These are phyloP conservation scores for Elephas maximus DNA, from an alignment of 2,113 vertebrate genomes.

Conservation along the genomic window DNA sequence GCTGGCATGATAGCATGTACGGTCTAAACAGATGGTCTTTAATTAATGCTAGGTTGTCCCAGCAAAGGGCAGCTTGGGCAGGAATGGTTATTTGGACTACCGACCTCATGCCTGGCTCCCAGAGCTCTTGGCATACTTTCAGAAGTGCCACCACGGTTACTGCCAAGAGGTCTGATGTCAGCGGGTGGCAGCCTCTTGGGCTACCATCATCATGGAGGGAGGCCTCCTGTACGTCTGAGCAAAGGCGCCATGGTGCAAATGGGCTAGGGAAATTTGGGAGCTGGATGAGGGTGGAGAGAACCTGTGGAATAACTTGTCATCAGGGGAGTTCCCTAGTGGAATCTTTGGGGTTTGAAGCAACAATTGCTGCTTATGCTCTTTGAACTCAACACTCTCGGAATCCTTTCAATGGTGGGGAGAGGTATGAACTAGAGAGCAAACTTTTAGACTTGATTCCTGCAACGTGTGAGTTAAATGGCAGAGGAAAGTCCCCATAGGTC, in stretches of 20 bases:
- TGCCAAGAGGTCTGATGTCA: slow-evolving; percentile 75
- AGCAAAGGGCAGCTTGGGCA: slow-evolving; percentile 62
- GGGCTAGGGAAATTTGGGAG: not conserved
- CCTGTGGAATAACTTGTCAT: rapidly evolving
- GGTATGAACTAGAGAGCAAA: not conserved
- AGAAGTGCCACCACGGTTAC: slow-evolving; percentile 20
- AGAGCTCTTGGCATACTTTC: slow-evolving; percentile 58
- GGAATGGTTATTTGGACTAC: slow-evolving; percentile 60
- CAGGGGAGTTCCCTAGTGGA: not conserved
- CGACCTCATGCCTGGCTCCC: slow-evolving; percentile 69
- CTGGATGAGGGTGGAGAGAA: not conserved
- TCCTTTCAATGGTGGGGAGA: slow-evolving; percentile 42
- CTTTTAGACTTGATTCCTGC: not conserved
- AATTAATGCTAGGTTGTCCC: slow-evolving; percentile 67
- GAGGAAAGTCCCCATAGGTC: slow-evolving; percentile 41
- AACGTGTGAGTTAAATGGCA: not conserved
- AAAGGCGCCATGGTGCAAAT: not conserved
- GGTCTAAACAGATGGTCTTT: slow-evolving; percentile 72
- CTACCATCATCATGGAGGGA: not conserved
- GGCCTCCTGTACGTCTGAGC: not conserved
- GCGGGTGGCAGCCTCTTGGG: slow-evolving; percentile 40
- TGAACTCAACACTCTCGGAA: not conserved
- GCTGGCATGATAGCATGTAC: slow-evolving; percentile 56
- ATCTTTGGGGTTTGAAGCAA: not conserved
- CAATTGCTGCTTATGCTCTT: not conserved